These are phyloP conservation scores for Drosophila subsilvestris DNA, from an alignment of 2,888 invertebrate species.

Conservation along the genomic window DNA sequence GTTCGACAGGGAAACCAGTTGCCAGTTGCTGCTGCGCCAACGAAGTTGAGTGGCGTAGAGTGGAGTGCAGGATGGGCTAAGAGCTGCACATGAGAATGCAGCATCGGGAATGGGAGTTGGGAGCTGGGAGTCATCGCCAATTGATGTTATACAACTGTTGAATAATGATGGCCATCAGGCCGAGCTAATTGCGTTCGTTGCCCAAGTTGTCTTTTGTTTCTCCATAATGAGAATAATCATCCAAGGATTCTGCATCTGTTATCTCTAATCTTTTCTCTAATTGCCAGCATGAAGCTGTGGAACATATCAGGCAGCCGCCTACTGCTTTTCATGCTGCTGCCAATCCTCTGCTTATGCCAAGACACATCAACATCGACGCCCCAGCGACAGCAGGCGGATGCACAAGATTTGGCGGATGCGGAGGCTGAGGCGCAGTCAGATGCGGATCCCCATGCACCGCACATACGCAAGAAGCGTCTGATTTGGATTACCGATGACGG, in stretches of 20 bases:
- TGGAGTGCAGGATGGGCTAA: not conserved
- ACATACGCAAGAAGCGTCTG: constrained; percentile 92
- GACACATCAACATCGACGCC: constrained; percentile 3
- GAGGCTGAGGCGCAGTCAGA: constrained; percentile 42
- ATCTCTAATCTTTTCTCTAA: not conserved
- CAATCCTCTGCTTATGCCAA: constrained; percentile 45
- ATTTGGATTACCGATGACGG: constrained; percentile 95
- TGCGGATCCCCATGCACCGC: constrained; percentile 82
- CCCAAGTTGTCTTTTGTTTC: constrained; percentile 64
- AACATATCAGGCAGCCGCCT: constrained; percentile 20
- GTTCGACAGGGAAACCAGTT: constrained; percentile 61
- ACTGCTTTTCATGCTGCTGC: constrained; percentile 19
- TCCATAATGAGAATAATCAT: not conserved
- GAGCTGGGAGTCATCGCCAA: constrained; percentile 12
- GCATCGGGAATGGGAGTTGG: constrained; percentile 24
- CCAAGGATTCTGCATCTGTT: not conserved
- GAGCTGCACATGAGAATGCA: constrained; percentile 23
- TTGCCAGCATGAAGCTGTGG: constrained; percentile 26
- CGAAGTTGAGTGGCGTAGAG: constrained; percentile 6
- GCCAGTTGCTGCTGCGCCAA: constrained; percentile 43
- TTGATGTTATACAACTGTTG: constrained; percentile 71
- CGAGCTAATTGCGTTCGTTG: constrained; percentile 51
- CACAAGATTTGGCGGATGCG: constrained; percentile 52
- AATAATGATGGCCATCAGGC: constrained; percentile 55
- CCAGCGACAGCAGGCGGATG: constrained; percentile 36